phyloP scores from a whole-genome alignment of 2,888 invertebrate species.

The Tridacna crocea region DNA sequence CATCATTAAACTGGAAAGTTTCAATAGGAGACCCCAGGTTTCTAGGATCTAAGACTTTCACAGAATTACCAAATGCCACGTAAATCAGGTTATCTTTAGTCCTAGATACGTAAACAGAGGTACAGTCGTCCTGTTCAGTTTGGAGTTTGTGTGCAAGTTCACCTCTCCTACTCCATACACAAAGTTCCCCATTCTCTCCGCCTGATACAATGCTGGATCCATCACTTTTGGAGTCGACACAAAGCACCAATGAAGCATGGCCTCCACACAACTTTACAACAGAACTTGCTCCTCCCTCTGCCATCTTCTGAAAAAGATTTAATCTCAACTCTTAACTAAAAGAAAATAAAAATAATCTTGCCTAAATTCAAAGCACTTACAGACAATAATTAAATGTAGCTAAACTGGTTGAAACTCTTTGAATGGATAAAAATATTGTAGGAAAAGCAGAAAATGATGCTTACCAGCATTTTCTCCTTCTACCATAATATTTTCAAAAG shows the following conservation, averaged over 20 bases:
- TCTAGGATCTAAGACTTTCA: conserved; percentile 72
- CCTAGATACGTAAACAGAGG: conserved; percentile 75
- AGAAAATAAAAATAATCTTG: no score
- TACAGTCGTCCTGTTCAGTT: conserved; percentile 72
- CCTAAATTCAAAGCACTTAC: no score
- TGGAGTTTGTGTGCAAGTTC: conserved; percentile 64
- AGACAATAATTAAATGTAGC: no score
- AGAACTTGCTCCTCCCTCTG: conserved; percentile 11
- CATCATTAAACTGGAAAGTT: conserved; percentile 75
- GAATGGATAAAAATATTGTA: no score
- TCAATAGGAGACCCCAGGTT: conserved; percentile 69
- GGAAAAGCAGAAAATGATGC: no score
- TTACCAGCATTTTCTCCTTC: no score
- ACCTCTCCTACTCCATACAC: conserved; percentile 72
- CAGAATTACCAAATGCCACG: conserved; percentile 72
- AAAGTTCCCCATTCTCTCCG: conserved; percentile 76
- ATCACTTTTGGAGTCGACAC: conserved; percentile 70
- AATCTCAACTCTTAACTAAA: no score
- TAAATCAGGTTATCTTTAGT: conserved; percentile 75
- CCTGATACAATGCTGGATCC: conserved; percentile 71
- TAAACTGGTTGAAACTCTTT: no score
- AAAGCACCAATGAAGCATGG: conserved; percentile 72
- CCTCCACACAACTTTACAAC: conserved; percentile 65
- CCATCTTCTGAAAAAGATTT: conserved; percentile 10
- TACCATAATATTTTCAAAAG: no score